A percentile compares a stretch with the other conserved stretches of the same genome.
These are phyloP conservation scores for Nannoperca obscura DNA, from an alignment of 2,797 vertebrate species.

Conservation along the genomic window DNA sequence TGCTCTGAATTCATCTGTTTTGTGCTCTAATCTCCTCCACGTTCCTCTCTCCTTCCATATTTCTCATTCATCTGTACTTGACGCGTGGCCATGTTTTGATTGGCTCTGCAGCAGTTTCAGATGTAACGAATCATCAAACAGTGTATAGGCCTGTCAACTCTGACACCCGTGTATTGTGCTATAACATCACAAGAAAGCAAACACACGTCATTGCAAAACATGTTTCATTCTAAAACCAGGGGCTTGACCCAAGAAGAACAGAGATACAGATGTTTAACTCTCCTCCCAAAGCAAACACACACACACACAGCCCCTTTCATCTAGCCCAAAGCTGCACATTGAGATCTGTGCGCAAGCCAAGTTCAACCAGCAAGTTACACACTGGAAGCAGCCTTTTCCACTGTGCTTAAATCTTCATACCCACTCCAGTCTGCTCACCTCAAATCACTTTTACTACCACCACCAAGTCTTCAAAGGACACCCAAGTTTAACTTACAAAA, in stretches of 20 bases:
- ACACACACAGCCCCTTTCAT: slow-evolving; percentile 56
- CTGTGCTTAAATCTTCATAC: slow-evolving; percentile 38
- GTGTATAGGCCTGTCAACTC: background rate
- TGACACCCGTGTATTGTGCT: background rate
- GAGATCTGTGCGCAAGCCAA: slow-evolving; percentile 57
- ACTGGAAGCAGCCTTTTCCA: slow-evolving; percentile 43
- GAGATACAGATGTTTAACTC: slow-evolving; percentile 38
- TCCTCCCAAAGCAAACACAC: slow-evolving; percentile 49
- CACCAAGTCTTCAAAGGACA: slow-evolving; percentile 39
- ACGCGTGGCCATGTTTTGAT: slow-evolving; percentile 37
- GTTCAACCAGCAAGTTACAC: slow-evolving; percentile 36
- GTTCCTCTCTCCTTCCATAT: slow-evolving; percentile 17
- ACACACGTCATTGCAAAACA: slow-evolving; percentile 35
- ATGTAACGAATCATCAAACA: slow-evolving; percentile 7
- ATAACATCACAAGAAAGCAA: slow-evolving; percentile 34
- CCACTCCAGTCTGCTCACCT: slow-evolving; percentile 43
- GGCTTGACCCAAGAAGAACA: slow-evolving; percentile 47
- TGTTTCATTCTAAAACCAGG: slow-evolving; percentile 27
- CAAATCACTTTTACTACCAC: slow-evolving; percentile 49
- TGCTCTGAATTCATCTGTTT: slow-evolving; percentile 36
- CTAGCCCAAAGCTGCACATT: slow-evolving; percentile 56
- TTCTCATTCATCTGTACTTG: slow-evolving; percentile 39
- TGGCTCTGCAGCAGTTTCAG: slow-evolving; percentile 21
- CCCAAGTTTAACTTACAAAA: slow-evolving; percentile 39
- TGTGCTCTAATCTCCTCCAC: slow-evolving; percentile 14